Percentiles rank a stretch among this genome's conserved stretches.
Conservation (phyloP, 2,797 vertebrate genomes). For the Microctenopoma stevenorrisi region DNA sequence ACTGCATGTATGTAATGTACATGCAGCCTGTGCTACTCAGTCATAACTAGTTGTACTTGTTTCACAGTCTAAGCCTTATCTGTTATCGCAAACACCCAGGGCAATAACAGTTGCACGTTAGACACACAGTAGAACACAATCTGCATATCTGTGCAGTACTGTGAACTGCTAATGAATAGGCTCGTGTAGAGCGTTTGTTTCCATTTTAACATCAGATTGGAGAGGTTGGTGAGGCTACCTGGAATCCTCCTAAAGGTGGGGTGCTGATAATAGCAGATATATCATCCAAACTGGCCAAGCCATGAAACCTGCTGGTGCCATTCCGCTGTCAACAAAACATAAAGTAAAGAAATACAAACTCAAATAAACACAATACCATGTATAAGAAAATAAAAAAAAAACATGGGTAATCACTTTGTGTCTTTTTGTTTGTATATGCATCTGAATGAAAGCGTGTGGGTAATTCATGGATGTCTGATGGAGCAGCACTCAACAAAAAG, state of each 20-base stretch:
- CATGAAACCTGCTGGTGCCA: slow-evolving; percentile 83
- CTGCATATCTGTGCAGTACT: slow-evolving; percentile 3
- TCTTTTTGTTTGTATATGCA: slow-evolving; percentile 8
- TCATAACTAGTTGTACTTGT: slow-evolving; percentile 13
- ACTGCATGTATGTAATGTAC: slow-evolving; percentile 10
- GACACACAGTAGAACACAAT: slow-evolving; percentile 4
- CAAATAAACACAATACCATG: slow-evolving; percentile 59
- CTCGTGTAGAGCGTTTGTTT: slow-evolving; percentile 11
- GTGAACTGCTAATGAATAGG: slow-evolving; percentile 1
- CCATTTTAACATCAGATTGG: slow-evolving; percentile 40
- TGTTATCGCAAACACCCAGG: slow-evolving; percentile 14
- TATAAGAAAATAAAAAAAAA: slow-evolving; percentile 26
- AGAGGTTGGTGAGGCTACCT: slow-evolving; percentile 84
- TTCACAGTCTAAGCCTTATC: slow-evolving; percentile 18
- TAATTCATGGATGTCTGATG: slow-evolving; percentile 34
- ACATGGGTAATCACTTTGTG: slow-evolving; percentile 18
- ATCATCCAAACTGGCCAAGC: slow-evolving; percentile 87
- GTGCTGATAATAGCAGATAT: slow-evolving; percentile 87
- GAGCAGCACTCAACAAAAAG: slow-evolving; percentile 59
- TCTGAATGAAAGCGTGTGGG: slow-evolving; percentile 16
- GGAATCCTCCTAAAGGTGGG: slow-evolving; percentile 88
- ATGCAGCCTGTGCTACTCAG: slow-evolving; percentile 31
- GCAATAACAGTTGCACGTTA: slow-evolving; percentile 10
- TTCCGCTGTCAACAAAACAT: slow-evolving; percentile 78
- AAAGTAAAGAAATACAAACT: slow-evolving; percentile 69